Base-by-base conservation (phyloP, 2,113 vertebrate species). In the Nyctibius bracteatus region DNA sequence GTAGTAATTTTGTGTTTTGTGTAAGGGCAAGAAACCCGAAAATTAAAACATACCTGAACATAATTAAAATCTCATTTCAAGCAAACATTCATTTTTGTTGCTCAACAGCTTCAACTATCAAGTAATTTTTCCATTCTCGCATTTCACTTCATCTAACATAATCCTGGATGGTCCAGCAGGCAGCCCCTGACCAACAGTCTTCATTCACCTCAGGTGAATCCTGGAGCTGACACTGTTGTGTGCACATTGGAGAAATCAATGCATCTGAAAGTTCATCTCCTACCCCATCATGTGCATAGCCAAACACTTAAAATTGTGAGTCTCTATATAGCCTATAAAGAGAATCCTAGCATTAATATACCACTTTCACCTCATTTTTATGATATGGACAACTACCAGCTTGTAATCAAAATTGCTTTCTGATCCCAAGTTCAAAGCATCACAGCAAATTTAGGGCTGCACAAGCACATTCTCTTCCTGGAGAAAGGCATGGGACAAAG, bases 31-130 rank as follows among this genome's bases (percentile, higher is more conserved):
- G 0, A 71, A 94, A 82, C 15, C 13, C 23, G 31, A 85, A 86
- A 92, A 91, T 55, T 25, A 88, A 83, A 95, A 81, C 33, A 35
- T 33, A 91, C 20, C 70, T 84, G 74, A 88, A 93, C 20, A 35
- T 10, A 55, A 22, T 33, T 46, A 66, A 94, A 93, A 88, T 20
- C 15, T 52, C n/a, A 44, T 58, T 88, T 83, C 47, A 88, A 74
- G 27, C 55, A 86, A 81, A 10, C 8, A 25, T 11, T 59, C 6
- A 6, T 30, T 80, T 85, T 71, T 90, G 49, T 70, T 58, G 59
- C 37, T 73, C 47, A 63, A 62, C 46, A 92, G 46, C 37, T 92
- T 66, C 71, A 93, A 54, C 5, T 39, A n/a, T 43, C 39, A 63
- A 73, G 65, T 28, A n/a, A 12, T 47, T 75, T 43, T 75, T 86